These are phyloP conservation scores for Drosophila guanche DNA, from an alignment of 1,140 invertebrate species.

Conservation along the genomic window DNA sequence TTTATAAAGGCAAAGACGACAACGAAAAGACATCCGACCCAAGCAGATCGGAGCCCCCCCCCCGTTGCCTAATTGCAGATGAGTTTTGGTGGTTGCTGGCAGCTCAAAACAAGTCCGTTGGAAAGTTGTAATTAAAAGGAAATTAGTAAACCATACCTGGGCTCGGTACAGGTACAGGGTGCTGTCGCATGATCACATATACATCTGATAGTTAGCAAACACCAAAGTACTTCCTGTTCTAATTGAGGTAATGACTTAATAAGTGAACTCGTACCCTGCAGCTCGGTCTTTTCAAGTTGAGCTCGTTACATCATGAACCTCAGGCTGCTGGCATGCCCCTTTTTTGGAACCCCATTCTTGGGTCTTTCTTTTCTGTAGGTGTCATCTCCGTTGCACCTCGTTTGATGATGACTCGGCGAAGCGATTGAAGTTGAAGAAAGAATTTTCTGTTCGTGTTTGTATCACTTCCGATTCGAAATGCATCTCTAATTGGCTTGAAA, in stretches of 20 bases:
- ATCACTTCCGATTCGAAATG: slow-evolving; percentile 69
- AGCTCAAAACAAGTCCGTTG: slow-evolving; percentile 54
- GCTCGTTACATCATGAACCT: slow-evolving; percentile 64
- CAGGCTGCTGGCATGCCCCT: slow-evolving; percentile 40
- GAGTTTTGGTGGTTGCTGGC: slow-evolving; percentile 28
- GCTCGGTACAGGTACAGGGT: neutral
- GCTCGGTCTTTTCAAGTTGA: slow-evolving; percentile 33
- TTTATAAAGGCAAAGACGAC: slow-evolving; percentile 75
- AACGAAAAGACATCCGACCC: slow-evolving; percentile 56
- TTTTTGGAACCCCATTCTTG: slow-evolving; percentile 15
- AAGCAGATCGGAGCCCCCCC: slow-evolving; percentile 4
- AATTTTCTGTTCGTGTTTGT: slow-evolving; percentile 36
- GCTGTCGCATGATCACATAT: slow-evolving; percentile 12
- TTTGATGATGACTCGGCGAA: slow-evolving; percentile 71
- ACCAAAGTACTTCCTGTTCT: slow-evolving; percentile 57
- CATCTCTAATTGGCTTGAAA: slow-evolving; percentile 54
- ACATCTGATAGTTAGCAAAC: neutral
- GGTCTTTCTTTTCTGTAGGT: slow-evolving; percentile 59
- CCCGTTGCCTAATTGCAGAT: slow-evolving; percentile 66
- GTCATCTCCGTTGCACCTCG: slow-evolving; percentile 72
- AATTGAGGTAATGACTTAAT: slow-evolving; percentile 72
- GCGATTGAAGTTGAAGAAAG: slow-evolving; percentile 48
- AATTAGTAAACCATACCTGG: slow-evolving; percentile 60
- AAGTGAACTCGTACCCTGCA: slow-evolving; percentile 24
- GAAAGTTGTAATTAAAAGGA: slow-evolving; percentile 70